Evolutionary conservation across 2,797 vertebrate genomes (phyloP).

Genomic region (Helostoma temminkii): DNA sequence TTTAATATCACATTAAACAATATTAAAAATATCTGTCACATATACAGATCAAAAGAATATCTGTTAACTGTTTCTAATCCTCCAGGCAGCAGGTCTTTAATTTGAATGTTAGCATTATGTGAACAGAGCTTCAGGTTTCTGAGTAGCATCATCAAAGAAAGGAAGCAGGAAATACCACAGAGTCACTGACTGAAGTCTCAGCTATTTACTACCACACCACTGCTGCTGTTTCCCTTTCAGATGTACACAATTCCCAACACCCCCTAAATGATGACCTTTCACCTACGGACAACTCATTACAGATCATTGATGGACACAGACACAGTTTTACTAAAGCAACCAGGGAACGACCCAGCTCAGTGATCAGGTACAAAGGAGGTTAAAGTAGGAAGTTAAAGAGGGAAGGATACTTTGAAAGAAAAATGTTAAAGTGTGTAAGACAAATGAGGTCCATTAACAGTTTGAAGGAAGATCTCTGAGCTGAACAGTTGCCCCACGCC

Average conservation of each 20-base stretch:
- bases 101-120: constrained; percentile 21
- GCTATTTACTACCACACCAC: constrained; percentile 52
- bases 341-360: constrained; percentile 77
- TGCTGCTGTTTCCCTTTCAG: constrained; percentile 29
- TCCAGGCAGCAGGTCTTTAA: constrained; percentile 18
- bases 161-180: constrained; percentile 68
- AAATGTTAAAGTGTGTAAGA: constrained; percentile 1
- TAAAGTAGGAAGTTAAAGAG: constrained; percentile 22
- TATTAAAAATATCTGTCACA: too few relatives aligned
- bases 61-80: constrained; percentile 12
- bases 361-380: constrained; percentile 45
- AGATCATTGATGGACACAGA: constrained; percentile 34
- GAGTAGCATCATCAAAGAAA: constrained; percentile 61
- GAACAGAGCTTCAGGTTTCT: constrained; percentile 57
- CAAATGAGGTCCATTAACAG: constrained; percentile 21
- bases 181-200: constrained; percentile 48
- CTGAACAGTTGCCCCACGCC: constrained; percentile 67
- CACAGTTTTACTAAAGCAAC: constrained; percentile 38
- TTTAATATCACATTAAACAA: too few relatives aligned
- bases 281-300: constrained; percentile 36
- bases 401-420: constrained; percentile 15
- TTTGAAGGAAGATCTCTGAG: constrained; percentile 69
- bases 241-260: constrained; percentile 29
- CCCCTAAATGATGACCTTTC: constrained; percentile 25
- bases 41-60: neutral